A percentile compares a stretch with the other conserved stretches of the same genome.
These are phyloP conservation scores for Jaculus jaculus DNA, from an alignment of 2,113 vertebrate genomes.

Conservation along the genomic window DNA sequence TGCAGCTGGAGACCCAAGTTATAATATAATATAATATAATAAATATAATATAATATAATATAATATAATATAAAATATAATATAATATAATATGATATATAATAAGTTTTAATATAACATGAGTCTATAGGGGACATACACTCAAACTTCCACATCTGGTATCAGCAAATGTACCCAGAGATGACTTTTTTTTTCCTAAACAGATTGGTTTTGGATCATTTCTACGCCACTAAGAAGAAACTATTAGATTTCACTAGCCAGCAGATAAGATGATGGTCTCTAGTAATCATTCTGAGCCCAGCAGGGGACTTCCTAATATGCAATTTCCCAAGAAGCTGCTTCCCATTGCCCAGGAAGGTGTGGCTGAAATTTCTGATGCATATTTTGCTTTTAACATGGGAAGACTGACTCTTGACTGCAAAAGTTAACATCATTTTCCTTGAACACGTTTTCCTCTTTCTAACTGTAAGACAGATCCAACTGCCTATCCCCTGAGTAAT, in stretches of 20 bases:
- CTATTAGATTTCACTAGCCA: background rate
- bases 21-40: too few relatives aligned
- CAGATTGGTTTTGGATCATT: background rate
- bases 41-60: too few relatives aligned
- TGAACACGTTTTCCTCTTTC: background rate
- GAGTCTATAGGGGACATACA: too few relatives aligned
- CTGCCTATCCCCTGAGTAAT: background rate
- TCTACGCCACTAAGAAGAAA: conserved; percentile 20
- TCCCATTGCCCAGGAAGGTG: background rate
- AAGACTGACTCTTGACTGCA: background rate
- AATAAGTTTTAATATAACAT: too few relatives aligned
- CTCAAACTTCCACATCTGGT: too few relatives aligned
- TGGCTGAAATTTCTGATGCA: background rate
- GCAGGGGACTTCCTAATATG: background rate
- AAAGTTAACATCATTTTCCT: background rate
- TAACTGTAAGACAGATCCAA: background rate
- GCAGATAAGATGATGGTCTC: background rate
- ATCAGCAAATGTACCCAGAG: conserved; percentile 5
- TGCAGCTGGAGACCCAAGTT: too few relatives aligned
- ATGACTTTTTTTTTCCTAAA: background rate
- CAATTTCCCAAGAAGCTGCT: background rate
- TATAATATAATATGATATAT: too few relatives aligned
- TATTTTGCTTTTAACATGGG: conserved; percentile 15
- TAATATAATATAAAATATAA: too few relatives aligned
- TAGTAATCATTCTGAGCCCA: background rate